Conservation (phyloP, 1,140 invertebrate genomes). For the Drosophila nikananu region DNA sequence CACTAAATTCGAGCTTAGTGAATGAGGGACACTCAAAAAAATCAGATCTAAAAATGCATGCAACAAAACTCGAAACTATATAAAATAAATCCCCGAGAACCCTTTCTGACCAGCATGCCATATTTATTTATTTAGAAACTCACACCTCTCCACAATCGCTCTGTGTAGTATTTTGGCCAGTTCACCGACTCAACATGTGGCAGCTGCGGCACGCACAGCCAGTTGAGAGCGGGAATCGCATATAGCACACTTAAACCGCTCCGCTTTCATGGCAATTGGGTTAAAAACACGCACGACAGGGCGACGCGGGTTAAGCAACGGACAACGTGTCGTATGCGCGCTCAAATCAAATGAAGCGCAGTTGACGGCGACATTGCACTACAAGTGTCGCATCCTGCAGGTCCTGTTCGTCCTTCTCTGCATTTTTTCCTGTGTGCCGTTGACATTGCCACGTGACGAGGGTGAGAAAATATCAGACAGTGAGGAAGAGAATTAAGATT, state of each 20-base stretch:
- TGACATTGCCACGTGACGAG: constrained; percentile 49
- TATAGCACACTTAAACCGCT: constrained; percentile 26
- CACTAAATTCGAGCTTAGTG: constrained; percentile 6
- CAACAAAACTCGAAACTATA: background rate
- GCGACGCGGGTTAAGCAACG: constrained; percentile 31
- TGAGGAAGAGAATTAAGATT: background rate
- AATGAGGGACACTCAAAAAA: constrained; percentile 4
- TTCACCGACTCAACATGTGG: constrained; percentile 39
- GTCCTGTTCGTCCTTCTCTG: background rate
- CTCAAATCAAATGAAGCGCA: constrained; percentile 53
- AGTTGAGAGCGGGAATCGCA: constrained; percentile 15
- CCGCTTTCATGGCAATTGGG: constrained; percentile 60
- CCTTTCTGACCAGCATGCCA: background rate
- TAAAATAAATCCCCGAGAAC: too few species aligned
- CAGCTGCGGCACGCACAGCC: constrained; percentile 42
- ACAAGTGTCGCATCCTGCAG: constrained; percentile 30
- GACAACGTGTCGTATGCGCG: constrained; percentile 61
- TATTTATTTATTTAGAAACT: background rate
- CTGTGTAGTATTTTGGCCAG: constrained; percentile 4
- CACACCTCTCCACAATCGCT: background rate
- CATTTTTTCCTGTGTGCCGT: constrained; percentile 10
- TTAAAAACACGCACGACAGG: constrained; percentile 29
- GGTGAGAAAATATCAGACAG: constrained; percentile 8
- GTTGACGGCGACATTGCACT: constrained; percentile 33
- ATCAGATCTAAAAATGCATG: background rate